Percentiles rank a stretch among this genome's conserved stretches.
These are phyloP conservation scores for Tenodera sinensis DNA, from an alignment of 2,888 invertebrate genomes.

Conservation along the genomic window DNA sequence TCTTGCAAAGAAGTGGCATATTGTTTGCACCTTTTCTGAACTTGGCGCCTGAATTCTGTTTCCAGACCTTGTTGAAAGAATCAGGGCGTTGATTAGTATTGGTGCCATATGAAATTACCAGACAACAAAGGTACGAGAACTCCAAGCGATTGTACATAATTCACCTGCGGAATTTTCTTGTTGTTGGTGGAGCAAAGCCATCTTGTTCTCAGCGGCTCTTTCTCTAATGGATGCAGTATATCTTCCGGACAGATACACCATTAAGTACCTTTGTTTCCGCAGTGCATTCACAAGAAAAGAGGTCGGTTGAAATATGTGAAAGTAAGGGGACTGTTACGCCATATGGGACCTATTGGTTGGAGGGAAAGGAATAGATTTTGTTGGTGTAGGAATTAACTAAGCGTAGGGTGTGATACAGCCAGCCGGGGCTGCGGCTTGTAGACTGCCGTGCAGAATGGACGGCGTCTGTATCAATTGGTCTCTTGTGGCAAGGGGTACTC, in stretches of 20 bases:
- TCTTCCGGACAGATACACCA: background rate
- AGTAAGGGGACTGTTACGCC: background rate
- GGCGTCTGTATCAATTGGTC: background rate
- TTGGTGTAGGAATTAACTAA: background rate
- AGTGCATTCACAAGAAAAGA: background rate
- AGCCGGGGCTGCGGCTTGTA: background rate
- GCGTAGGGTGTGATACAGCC: background rate
- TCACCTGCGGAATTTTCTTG: too few relatives aligned
- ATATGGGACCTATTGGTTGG: background rate
- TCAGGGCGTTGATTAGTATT: too few relatives aligned
- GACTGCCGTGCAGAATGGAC: background rate
- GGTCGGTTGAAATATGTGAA: background rate
- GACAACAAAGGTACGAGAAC: too few relatives aligned
- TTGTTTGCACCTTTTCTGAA: too few relatives aligned
- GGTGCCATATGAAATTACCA: too few relatives aligned
- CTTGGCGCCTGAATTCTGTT: too few relatives aligned
- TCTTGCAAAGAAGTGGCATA: too few relatives aligned
- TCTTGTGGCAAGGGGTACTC: background rate
- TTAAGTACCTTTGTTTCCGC: background rate
- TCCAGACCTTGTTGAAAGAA: too few relatives aligned
- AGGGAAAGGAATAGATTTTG: background rate
- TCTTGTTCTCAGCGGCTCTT: background rate
- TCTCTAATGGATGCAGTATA: background rate
- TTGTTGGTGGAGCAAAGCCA: background rate
- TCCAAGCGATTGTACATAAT: too few relatives aligned